Evolutionary conservation across 2,888 invertebrate species (phyloP).

Genomic region (Agonopterix alstromeriana): DNA sequence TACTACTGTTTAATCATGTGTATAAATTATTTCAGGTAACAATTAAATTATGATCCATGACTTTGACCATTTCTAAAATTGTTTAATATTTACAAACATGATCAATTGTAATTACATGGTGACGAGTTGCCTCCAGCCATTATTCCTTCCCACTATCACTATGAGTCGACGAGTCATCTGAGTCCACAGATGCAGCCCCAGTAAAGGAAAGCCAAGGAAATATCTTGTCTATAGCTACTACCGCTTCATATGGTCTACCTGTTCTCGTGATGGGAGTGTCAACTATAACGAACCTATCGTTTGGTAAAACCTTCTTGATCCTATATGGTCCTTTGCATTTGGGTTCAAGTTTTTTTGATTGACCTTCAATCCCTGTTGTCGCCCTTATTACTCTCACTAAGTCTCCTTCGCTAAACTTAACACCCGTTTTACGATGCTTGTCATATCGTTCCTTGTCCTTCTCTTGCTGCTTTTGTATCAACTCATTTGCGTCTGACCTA

Average conservation of each 20-base stretch:
- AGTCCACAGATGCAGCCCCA: not conserved
- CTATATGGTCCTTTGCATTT: constrained; percentile 8
- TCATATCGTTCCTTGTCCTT: constrained; percentile 7
- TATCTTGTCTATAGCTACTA: constrained; percentile 7
- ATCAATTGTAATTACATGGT: not conserved
- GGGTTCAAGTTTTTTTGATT: constrained; percentile 7
- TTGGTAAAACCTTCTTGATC: constrained; percentile 3
- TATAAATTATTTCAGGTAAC: too few species aligned
- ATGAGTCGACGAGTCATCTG: not conserved
- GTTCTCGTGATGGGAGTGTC: constrained; percentile 4
- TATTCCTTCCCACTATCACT: not conserved
- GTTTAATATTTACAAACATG: not conserved
- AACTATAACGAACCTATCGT: constrained; percentile 5
- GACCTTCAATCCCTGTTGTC: constrained; percentile 1
- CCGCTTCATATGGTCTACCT: constrained; percentile 1
- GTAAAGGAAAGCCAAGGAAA: constrained; percentile 3
- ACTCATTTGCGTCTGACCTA: constrained; percentile 3
- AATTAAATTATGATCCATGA: not conserved
- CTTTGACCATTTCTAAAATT: not conserved
- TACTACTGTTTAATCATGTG: too few species aligned
- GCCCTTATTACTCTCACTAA: constrained; percentile 2
- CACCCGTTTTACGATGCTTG: not conserved
- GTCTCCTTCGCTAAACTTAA: constrained; percentile 1
- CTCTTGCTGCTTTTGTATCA: constrained; percentile 6
- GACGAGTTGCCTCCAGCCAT: not conserved